Evolutionary conservation across 2,113 vertebrate species (phyloP).

Genomic region (Bungarus multicinctus): DNA sequence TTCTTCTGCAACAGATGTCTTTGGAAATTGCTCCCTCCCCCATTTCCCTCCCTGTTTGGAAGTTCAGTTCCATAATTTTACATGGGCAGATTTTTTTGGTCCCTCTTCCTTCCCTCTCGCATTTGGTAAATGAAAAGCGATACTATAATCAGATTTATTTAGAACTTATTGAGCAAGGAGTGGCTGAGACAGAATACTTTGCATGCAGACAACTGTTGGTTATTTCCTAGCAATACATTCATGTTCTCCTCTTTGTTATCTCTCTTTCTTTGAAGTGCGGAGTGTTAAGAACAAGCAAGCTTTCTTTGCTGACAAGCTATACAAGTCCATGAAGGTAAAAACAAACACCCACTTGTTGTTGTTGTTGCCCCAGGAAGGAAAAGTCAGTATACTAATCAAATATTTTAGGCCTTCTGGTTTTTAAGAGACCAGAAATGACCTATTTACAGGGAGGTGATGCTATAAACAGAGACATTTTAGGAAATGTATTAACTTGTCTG

Average conservation of each 20-base stretch:
- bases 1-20: neutral
- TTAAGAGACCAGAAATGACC: neutral
- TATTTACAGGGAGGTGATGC: neutral
- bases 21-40: neutral
- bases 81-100: neutral
- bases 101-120: neutral
- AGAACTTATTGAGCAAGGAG: neutral
- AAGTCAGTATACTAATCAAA: neutral
- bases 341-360: fast-evolving
- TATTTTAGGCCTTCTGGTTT: neutral
- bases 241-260: neutral
- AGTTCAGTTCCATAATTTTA: neutral
- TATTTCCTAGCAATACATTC: neutral
- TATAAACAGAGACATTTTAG: no score
- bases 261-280: conserved; percentile 74
- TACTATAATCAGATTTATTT: neutral
- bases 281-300: conserved; percentile 94
- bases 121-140: neutral
- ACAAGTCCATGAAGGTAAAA: conserved; percentile 97
- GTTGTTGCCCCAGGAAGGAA: neutral
- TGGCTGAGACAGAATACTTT: neutral
- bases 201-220: neutral
- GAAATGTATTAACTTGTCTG: no score
- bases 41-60: neutral
- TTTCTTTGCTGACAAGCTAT: conserved; percentile 93